Percentiles rank a stretch among this genome's conserved stretches.
Conservation (phyloP, 2,797 vertebrate species). For the Sitta carolinensis region DNA sequence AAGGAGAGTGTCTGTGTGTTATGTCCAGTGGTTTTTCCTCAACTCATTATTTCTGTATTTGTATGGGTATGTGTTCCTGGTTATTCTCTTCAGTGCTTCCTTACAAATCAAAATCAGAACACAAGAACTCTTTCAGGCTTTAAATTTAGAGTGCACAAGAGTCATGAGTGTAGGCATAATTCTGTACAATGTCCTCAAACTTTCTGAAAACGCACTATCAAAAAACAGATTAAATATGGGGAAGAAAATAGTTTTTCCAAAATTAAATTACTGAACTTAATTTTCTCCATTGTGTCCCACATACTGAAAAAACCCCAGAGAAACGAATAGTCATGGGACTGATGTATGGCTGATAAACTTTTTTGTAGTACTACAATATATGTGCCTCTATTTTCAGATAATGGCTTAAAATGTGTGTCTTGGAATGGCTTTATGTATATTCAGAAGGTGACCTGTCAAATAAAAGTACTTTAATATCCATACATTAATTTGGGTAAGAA, state of each 20-base stretch:
- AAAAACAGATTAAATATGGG: not conserved
- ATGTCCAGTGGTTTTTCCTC: not conserved
- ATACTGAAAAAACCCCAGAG: not conserved
- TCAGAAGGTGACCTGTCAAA: not conserved
- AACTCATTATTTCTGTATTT: conserved; percentile 5
- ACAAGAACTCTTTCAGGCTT: not conserved
- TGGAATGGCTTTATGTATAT: not conserved
- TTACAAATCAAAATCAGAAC: not conserved
- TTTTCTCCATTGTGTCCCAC: not conserved
- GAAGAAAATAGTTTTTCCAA: not conserved
- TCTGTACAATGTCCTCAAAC: not conserved
- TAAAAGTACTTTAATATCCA: not conserved
- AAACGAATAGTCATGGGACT: not conserved
- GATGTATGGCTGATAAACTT: not conserved
- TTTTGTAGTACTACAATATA: not conserved
- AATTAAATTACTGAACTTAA: not conserved
- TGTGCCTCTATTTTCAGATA: not conserved
- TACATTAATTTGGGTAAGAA: not conserved
- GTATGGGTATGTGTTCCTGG: not conserved
- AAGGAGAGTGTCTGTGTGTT: not conserved
- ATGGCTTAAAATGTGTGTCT: not conserved
- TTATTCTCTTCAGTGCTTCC: not conserved
- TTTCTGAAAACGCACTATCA: not conserved
- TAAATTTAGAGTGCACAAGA: not conserved
- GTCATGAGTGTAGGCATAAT: not conserved